Base-by-base conservation (phyloP, 2,113 vertebrate species). In the Corythornis cristatus region DNA sequence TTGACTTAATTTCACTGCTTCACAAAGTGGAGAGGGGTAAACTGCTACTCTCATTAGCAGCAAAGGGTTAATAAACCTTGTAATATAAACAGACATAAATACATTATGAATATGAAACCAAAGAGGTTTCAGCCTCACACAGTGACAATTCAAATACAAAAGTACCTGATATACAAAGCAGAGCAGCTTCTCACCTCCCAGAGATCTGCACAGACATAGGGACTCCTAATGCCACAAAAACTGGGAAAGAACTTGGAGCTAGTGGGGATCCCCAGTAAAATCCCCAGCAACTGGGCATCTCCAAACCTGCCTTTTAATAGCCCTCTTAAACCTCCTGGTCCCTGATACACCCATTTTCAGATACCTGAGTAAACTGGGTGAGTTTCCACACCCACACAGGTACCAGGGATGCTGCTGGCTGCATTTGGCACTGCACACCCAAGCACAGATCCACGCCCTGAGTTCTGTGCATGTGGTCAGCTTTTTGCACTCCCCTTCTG, bases 341-440 rank as follows among this genome's bases (percentile, higher is more conserved):
- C 75, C 58, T 19, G 20, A 53, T 37, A 37, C 9, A 40, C 29
- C 33, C 18, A n/a, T 71, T 72, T 80, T 50, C 56, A 85, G 4
- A 53, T 1, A 20, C 18, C 3, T 5, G 0, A 11, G 37, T 6
- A 12, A 33, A 79, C 35, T 0, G 0, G 10, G 23, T 0, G 11
- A 6, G n/a, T 37, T 84, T 81, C 61, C 45, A 50, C 26, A 22
- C 5, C 8, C 0, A 2, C 1, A 1, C 10, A 13, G 3, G 57
- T 57, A 50, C 37, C 0, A 0, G 70, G 45, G 42, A 35, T 0
- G 0, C 5, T 7, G 31, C 37, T 1, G 2, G 43, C 25, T 5
- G 0, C 0, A 0, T 21, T 22, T 0, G 5, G 37, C 64, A 66
- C 3, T 0, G 0, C 0, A 2, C 46, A 53, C 54, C 81, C 84